Percentiles rank a stretch among this genome's conserved stretches.
Conservation (phyloP, 2,888 invertebrate genomes). For the Nomada flava region DNA sequence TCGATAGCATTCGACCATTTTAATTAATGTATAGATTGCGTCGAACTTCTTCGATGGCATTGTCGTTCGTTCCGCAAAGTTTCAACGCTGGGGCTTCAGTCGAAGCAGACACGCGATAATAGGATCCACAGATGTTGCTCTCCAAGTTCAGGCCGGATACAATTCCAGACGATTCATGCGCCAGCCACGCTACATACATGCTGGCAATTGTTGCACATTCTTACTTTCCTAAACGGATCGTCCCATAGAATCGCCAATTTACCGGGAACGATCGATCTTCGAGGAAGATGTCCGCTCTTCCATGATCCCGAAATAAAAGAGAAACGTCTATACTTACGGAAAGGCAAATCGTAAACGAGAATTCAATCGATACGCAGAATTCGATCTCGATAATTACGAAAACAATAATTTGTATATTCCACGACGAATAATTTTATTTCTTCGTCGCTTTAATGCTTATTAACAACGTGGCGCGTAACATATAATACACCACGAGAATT, state of each 20-base stretch:
- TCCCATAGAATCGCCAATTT: not conserved
- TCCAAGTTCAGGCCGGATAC: slow-evolving; percentile 23
- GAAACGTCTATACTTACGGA: too few relatives aligned
- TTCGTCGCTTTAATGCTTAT: too few relatives aligned
- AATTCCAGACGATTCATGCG: slow-evolving; percentile 22
- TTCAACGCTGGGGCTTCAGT: not conserved
- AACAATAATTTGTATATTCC: too few relatives aligned
- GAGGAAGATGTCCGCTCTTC: slow-evolving; percentile 5
- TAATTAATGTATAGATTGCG: too few relatives aligned
- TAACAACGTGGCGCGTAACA: too few relatives aligned
- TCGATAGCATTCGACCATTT: too few relatives aligned
- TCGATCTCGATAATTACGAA: too few relatives aligned
- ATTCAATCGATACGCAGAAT: too few relatives aligned
- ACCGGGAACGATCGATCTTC: slow-evolving; percentile 11
- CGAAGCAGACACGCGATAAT: slow-evolving; percentile 23
- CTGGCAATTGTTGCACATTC: slow-evolving; percentile 22
- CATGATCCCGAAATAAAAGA: not conserved
- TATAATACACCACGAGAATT: too few relatives aligned
- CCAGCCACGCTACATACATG: slow-evolving; percentile 12
- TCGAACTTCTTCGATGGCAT: slow-evolving; percentile 27
- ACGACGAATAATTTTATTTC: too few relatives aligned
- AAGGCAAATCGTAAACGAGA: too few relatives aligned
- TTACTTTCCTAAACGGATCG: slow-evolving; percentile 20
- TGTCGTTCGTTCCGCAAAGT: slow-evolving; percentile 32
- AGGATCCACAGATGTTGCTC: slow-evolving; percentile 24